Conservation (phyloP, 2,888 invertebrate species). For the Celastrina argiolus region DNA sequence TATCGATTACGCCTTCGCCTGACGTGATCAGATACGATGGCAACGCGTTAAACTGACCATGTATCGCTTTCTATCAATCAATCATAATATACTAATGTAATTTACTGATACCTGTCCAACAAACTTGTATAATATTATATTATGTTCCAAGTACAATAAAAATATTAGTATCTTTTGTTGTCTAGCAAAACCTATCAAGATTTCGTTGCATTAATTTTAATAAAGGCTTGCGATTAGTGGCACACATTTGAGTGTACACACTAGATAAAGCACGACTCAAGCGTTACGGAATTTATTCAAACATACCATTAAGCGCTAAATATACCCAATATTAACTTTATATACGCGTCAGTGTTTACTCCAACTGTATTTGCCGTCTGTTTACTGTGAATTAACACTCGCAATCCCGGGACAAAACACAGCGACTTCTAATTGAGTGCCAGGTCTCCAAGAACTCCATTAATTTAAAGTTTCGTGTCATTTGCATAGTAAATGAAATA, state of each 20-base stretch:
- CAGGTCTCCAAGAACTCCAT: conserved; percentile 13
- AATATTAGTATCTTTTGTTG: no score
- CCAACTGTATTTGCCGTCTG: conserved; percentile 38
- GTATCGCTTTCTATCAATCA: conserved; percentile 6
- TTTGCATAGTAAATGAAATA: conserved; percentile 17
- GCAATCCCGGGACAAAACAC: conserved; percentile 32
- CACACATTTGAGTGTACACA: background rate
- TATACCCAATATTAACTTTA: background rate
- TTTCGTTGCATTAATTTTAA: no score
- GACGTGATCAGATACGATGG: background rate
- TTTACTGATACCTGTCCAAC: background rate
- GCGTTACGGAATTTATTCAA: background rate
- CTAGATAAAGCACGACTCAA: background rate
- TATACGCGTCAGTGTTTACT: conserved; percentile 23
- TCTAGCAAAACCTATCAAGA: no score
- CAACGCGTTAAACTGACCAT: background rate
- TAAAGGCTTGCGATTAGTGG: background rate
- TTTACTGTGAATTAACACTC: conserved; percentile 41
- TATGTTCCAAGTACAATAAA: no score
- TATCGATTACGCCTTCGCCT: conserved; percentile 15
- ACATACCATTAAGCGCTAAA: background rate
- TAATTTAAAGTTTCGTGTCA: conserved; percentile 17
- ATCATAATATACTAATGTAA: conserved; percentile 7
- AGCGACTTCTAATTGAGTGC: conserved; percentile 18
- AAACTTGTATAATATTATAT: background rate